Conservation (phyloP, 2,888 invertebrate genomes). For the Folsomia manolachei region DNA sequence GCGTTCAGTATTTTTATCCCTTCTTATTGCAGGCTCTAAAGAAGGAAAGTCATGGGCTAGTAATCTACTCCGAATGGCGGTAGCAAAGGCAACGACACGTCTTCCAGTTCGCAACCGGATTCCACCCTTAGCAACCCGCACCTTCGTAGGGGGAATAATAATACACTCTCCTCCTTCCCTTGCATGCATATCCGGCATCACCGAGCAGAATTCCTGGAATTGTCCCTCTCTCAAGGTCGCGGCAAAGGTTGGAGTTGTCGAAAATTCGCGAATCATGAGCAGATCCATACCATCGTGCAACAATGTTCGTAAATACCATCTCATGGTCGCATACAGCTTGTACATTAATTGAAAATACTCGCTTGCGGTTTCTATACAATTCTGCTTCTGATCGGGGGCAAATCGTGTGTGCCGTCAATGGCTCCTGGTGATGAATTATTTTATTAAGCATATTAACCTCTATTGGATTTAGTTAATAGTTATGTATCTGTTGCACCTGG, state of each 20-base stretch:
- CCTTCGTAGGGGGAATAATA: too few relatives aligned
- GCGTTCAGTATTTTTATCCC: too few relatives aligned
- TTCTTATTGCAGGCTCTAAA: too few relatives aligned
- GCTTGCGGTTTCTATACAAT: conserved; percentile 31
- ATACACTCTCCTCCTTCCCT: too few relatives aligned
- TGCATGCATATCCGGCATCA: conserved; percentile 24
- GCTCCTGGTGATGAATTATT: too few relatives aligned
- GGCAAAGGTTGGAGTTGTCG: background rate
- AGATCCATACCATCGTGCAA: conserved; percentile 32
- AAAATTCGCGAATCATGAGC: conserved; percentile 30
- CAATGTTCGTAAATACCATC: conserved; percentile 25
- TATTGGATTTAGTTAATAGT: conserved; percentile 8
- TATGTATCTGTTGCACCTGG: background rate
- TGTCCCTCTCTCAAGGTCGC: conserved; percentile 1
- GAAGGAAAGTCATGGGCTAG: too few relatives aligned
- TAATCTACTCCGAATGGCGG: too few relatives aligned
- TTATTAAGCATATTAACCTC: too few relatives aligned
- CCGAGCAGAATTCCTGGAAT: conserved; percentile 24
- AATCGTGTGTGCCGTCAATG: conserved; percentile 31
- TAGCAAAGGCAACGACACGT: conserved; percentile 17
- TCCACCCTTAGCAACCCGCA: too few relatives aligned
- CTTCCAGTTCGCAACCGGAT: too few relatives aligned
- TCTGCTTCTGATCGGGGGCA: conserved; percentile 29
- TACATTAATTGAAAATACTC: conserved; percentile 28
- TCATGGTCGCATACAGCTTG: conserved; percentile 27